Evolutionary conservation across 2,888 invertebrate genomes (phyloP).

Genomic region (Petrophora chlorosata): DNA sequence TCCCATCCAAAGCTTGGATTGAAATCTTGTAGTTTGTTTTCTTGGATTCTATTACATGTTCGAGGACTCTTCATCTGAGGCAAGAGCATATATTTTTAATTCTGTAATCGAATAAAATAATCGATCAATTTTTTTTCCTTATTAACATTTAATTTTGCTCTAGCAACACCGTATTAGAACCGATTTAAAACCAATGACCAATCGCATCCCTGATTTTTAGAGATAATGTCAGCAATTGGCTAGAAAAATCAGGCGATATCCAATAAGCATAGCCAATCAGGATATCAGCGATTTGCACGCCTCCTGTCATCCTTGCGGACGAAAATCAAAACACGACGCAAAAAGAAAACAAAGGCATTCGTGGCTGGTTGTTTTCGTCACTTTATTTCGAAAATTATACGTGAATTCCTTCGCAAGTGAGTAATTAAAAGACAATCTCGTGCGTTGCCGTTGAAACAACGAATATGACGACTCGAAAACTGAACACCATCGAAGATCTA

Average conservation of each 20-base stretch:
- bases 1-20: no score
- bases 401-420: constrained; percentile 27
- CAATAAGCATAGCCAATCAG: no score
- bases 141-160: no score
- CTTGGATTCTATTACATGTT: no score
- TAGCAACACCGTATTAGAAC: constrained; percentile 12
- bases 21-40: no score
- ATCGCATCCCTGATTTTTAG: constrained; percentile 7
- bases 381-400: constrained; percentile 35
- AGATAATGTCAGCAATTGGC: constrained; percentile 16
- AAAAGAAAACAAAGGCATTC: constrained; percentile 62
- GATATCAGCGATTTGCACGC: constrained; percentile 43
- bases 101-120: no score
- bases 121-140: no score
- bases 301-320: constrained; percentile 41
- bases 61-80: no score
- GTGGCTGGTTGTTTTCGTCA: constrained; percentile 38
- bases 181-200: constrained; percentile 4
- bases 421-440: constrained; percentile 12
- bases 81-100: no score
- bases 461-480: constrained; percentile 74
- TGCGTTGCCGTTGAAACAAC: constrained; percentile 24
- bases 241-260: constrained; percentile 5
- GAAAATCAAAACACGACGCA: constrained; percentile 47
- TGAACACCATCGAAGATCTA: constrained; percentile 78